Conservation (phyloP, 1,140 invertebrate species). For the Dysdera silvatica region DNA sequence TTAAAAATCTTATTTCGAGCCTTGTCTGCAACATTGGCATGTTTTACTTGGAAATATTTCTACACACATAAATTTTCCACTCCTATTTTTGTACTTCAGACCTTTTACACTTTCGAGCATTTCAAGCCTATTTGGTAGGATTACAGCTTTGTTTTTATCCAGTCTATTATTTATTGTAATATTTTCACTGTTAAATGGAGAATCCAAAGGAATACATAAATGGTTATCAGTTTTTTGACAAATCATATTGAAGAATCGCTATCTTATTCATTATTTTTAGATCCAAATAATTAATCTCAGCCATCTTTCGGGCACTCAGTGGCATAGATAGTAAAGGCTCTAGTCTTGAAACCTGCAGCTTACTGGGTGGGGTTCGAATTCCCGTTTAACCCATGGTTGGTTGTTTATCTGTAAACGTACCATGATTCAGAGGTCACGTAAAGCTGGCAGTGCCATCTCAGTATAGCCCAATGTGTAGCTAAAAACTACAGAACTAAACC, state of each 20-base stretch:
- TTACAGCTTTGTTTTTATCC: background rate
- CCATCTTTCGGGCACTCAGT: too few relatives aligned
- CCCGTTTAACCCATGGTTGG: too few relatives aligned
- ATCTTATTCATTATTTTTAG: background rate
- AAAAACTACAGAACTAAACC: too few relatives aligned
- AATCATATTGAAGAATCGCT: background rate
- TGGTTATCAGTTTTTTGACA: background rate
- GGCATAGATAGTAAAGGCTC: too few relatives aligned
- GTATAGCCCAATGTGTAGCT: too few relatives aligned
- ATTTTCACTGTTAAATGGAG: background rate
- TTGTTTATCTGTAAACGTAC: too few relatives aligned
- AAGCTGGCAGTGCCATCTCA: too few relatives aligned
- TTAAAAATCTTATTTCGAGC: too few relatives aligned
- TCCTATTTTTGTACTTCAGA: background rate
- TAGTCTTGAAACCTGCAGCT: too few relatives aligned
- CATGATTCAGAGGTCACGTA: too few relatives aligned
- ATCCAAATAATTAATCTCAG: background rate
- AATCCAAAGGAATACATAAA: background rate
- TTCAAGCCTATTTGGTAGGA: background rate
- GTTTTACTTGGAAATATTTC: background rate
- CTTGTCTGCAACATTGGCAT: background rate
- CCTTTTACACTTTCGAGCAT: background rate
- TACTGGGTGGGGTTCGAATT: too few relatives aligned
- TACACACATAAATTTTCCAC: background rate
- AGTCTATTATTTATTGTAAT: background rate